These are phyloP conservation scores for Corynorhinus townsendii DNA, from an alignment of 2,113 vertebrate genomes.

Conservation along the genomic window DNA sequence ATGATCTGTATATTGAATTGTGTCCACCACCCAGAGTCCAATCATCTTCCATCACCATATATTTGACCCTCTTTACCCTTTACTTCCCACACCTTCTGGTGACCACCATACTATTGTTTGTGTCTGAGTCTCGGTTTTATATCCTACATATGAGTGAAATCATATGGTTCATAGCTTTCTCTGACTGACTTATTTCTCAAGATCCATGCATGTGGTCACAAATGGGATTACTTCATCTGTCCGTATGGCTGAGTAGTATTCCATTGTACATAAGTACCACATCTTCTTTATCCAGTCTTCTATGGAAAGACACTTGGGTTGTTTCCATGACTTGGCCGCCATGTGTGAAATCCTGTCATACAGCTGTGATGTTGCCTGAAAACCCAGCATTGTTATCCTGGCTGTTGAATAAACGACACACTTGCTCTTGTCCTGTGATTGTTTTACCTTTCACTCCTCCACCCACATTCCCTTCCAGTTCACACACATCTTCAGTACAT, in stretches of 20 bases:
- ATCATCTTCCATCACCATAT: neutral
- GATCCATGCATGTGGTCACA: neutral
- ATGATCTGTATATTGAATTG: neutral
- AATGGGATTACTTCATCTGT: neutral
- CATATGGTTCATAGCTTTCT: neutral
- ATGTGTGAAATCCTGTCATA: neutral
- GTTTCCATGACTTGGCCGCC: neutral
- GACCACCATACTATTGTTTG: neutral
- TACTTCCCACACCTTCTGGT: neutral
- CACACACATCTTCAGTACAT: neutral
- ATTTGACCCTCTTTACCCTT: neutral
- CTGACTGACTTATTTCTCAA: neutral
- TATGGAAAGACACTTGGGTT: neutral
- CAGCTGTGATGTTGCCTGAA: neutral
- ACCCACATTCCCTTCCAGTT: too few species aligned
- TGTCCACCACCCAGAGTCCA: too few species aligned
- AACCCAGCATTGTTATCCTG: neutral
- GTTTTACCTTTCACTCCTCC: neutral
- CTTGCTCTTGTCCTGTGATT: neutral
- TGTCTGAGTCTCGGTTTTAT: neutral
- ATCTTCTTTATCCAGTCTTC: neutral
- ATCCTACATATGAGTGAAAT: neutral
- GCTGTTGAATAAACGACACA: neutral
- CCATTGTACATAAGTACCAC: neutral
- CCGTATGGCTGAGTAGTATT: neutral